phyloP scores from a whole-genome alignment of 2,888 invertebrate species.

The Macrosoma leucophasiata region DNA sequence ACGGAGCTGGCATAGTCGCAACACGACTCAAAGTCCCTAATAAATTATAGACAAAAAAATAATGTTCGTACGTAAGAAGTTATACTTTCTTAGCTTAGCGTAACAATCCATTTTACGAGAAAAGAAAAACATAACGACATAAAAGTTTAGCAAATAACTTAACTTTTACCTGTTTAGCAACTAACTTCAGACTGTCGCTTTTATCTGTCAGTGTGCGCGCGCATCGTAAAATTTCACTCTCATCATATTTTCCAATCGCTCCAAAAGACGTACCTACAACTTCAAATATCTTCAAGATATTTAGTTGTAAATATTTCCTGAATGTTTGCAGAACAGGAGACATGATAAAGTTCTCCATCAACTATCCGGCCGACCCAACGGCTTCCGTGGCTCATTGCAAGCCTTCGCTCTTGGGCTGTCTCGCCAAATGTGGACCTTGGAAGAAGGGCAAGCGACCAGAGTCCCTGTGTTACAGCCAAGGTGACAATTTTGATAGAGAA shows the following conservation, averaged over 20 bases:
- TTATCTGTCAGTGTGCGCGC: no score
- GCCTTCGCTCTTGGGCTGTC: conserved; percentile 79
- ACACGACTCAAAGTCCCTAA: no score
- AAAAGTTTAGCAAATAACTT: background rate
- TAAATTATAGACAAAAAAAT: no score
- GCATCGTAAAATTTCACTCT: no score
- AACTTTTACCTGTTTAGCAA: background rate
- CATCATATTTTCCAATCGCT: no score
- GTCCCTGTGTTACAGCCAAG: conserved; percentile 76
- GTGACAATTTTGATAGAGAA: conserved; percentile 36
- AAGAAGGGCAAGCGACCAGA: conserved; percentile 71
- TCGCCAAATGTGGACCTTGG: conserved; percentile 76
- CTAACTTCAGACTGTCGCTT: no score
- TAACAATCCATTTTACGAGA: no score
- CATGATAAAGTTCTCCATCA: conserved; percentile 71
- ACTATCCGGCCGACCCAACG: conserved; percentile 73
- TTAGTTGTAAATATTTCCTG: background rate
- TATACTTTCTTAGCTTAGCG: background rate
- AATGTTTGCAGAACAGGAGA: conserved; percentile 62
- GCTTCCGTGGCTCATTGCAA: conserved; percentile 65
- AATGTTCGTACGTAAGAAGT: no score
- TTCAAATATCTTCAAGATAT: no score
- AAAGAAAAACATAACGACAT: no score
- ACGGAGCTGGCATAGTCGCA: no score
- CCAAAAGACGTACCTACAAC: no score